Conservation (phyloP, 1,140 invertebrate genomes). For the Zaprionus gabonicus region DNA sequence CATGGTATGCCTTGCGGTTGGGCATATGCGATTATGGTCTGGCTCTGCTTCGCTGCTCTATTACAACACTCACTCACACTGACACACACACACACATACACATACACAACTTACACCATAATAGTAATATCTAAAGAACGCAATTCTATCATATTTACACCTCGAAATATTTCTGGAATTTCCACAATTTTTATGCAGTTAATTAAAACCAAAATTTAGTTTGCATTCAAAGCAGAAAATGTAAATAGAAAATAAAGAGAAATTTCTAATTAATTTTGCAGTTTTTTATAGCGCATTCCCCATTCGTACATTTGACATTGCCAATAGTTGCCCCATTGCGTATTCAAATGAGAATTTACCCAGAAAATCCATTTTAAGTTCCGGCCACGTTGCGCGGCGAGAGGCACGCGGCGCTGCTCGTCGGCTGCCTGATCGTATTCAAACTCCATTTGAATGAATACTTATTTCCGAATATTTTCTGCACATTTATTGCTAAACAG, state of each 20-base stretch:
- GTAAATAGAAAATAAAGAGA: neutral
- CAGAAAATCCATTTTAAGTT: conserved; percentile 71
- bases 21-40: conserved; percentile 72
- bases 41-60: conserved; percentile 45
- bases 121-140: conserved; percentile 12
- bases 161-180: conserved; percentile 11
- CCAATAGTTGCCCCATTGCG: conserved; percentile 39
- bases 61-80: conserved; percentile 35
- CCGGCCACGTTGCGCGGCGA: conserved; percentile 36
- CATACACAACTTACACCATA: neutral
- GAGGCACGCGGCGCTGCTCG: neutral
- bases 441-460: conserved; percentile 60
- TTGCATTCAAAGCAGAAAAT: too few species aligned
- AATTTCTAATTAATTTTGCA: neutral
- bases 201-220: neutral
- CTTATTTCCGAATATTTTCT: conserved; percentile 73
- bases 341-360: conserved; percentile 73
- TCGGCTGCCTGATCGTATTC: conserved; percentile 14
- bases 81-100: neutral
- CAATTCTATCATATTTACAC: conserved; percentile 23
- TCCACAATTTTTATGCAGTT: neutral
- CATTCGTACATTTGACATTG: neutral
- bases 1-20: conserved; percentile 64
- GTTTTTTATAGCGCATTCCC: conserved; percentile 34
- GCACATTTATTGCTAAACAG: conserved; percentile 67